These are phyloP conservation scores for Nymphalis io DNA, from an alignment of 1,140 invertebrate species.

Conservation along the genomic window DNA sequence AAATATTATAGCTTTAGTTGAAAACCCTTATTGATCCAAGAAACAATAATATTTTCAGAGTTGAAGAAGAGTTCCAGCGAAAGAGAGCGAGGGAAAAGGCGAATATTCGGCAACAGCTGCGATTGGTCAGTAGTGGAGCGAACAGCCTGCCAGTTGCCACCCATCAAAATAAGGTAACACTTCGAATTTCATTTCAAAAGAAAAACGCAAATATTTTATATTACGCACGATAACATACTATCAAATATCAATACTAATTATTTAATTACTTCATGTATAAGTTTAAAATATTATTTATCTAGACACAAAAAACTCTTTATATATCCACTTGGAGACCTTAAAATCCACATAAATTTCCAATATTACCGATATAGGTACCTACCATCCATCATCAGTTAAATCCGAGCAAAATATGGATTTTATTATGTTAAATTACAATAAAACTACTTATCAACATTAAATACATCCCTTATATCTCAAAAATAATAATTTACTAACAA, in stretches of 20 bases:
- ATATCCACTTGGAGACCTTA: no score
- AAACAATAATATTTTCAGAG: conserved; percentile 52
- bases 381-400: conserved; percentile 59
- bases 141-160: conserved; percentile 60
- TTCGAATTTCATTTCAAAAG: background rate
- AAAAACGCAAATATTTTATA: background rate
- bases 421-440: conserved; percentile 76
- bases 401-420: conserved; percentile 64
- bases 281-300: no score
- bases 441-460: conserved; percentile 75
- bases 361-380: conserved; percentile 69
- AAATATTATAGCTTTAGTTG: no score
- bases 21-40: background rate
- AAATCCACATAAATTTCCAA: no score
- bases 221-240: no score
- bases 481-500: conserved; percentile 80
- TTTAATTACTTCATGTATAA: no score
- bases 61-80: conserved; percentile 88
- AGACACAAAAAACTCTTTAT: no score
- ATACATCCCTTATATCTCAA: conserved; percentile 78
- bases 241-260: no score
- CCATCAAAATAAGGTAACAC: conserved; percentile 56
- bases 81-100: conserved; percentile 88
- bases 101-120: conserved; percentile 86
- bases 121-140: conserved; percentile 83